phyloP scores from a whole-genome alignment of 2,797 vertebrate genomes.

The Malacoctenus gilli region DNA sequence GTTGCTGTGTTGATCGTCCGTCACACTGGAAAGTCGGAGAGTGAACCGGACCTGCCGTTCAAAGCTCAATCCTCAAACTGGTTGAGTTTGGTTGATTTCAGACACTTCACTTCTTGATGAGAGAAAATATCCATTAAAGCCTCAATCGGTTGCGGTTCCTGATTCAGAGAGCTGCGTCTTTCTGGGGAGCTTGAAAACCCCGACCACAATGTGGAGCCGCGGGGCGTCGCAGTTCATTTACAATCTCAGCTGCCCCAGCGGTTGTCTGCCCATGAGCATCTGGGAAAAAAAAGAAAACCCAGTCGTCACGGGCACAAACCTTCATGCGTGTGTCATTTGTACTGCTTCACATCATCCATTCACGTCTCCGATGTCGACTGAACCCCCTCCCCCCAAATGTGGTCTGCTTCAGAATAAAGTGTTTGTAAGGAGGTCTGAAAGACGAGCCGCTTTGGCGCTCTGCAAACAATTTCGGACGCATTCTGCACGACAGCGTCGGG shows the following conservation, averaged over 20 bases:
- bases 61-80: too few species aligned
- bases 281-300: conserved; percentile 59
- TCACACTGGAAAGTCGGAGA: too few species aligned
- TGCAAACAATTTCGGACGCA: conserved; percentile 26
- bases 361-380: conserved; percentile 40
- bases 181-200: conserved; percentile 32
- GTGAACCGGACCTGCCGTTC: too few species aligned
- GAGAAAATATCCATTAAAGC: conserved; percentile 33
- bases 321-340: conserved; percentile 48
- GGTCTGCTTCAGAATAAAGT: conserved; percentile 30
- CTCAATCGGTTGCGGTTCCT: conserved; percentile 35
- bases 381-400: conserved; percentile 39
- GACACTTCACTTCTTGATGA: too few species aligned
- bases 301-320: conserved; percentile 29
- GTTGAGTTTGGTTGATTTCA: too few species aligned
- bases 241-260: conserved; percentile 31
- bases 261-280: conserved; percentile 17
- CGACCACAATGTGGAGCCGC: conserved; percentile 56
- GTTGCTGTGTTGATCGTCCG: too few species aligned
- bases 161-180: conserved; percentile 40
- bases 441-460: conserved; percentile 35
- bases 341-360: conserved; percentile 55
- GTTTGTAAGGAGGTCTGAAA: conserved; percentile 36
- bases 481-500: conserved; percentile 6
- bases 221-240: conserved; percentile 59